A percentile compares a stretch with the other conserved stretches of the same genome.
phyloP scores from a whole-genome alignment of 2,113 vertebrate genomes.

The Argyrosomus japonicus region DNA sequence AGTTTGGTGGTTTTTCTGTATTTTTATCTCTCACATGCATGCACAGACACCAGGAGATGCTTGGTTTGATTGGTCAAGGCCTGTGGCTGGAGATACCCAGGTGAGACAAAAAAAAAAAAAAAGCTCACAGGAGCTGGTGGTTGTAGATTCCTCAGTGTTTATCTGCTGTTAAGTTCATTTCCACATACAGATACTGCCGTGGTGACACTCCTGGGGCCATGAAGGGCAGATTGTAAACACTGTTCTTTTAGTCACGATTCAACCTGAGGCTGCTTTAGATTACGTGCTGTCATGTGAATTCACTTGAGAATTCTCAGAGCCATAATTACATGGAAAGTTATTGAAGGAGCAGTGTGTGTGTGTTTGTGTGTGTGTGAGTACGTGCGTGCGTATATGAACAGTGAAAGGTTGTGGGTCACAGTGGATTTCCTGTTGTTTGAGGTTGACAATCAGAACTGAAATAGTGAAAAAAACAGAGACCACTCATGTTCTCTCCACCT shows the following conservation, averaged over 20 bases:
- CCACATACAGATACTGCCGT: neutral
- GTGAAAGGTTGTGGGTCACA: slow-evolving; percentile 78
- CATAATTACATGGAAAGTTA: slow-evolving; percentile 25
- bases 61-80: slow-evolving; percentile 45
- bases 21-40: slow-evolving; percentile 27
- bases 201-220: neutral
- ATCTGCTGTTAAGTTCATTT: neutral
- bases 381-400: slow-evolving; percentile 55
- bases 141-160: neutral
- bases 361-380: slow-evolving; percentile 32
- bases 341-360: neutral
- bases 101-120: slow-evolving; percentile 13
- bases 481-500: slow-evolving; percentile 46
- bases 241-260: neutral
- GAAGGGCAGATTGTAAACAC: neutral
- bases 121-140: neutral
- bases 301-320: neutral
- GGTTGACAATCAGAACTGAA: slow-evolving; percentile 80
- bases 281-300: neutral
- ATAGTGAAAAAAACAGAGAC: slow-evolving; percentile 66
- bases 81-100: slow-evolving; percentile 61
- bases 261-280: neutral
- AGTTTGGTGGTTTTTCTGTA: neutral
- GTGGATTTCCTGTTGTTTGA: slow-evolving; percentile 84
- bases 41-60: slow-evolving; percentile 44